phyloP scores from a whole-genome alignment of 2,113 vertebrate genomes.

The Trichomycterus rosablanca region DNA sequence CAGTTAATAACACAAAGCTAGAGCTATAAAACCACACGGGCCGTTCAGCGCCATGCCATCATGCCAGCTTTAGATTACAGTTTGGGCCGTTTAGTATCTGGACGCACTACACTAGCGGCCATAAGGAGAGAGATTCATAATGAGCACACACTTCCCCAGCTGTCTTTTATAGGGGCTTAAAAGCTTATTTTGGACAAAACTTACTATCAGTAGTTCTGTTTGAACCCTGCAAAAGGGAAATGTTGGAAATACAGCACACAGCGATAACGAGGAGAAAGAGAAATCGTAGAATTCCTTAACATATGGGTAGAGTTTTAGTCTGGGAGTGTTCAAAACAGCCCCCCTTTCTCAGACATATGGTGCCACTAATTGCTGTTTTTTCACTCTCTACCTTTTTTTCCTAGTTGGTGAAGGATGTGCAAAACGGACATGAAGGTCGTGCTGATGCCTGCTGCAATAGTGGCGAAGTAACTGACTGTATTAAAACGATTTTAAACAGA shows the following conservation, averaged over 20 bases:
- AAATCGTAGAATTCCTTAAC: slow-evolving; percentile 62
- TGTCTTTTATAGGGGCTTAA: neutral
- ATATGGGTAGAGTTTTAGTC: slow-evolving; percentile 67
- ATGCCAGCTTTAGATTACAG: neutral
- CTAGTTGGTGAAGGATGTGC: slow-evolving; percentile 49
- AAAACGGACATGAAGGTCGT: neutral
- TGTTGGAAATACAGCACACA: slow-evolving; percentile 42
- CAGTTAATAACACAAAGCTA: too few relatives aligned
- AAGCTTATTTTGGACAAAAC: neutral
- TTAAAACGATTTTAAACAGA: too few relatives aligned
- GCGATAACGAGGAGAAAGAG: slow-evolving; percentile 62
- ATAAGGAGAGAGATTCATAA: neutral
- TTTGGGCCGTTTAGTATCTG: neutral
- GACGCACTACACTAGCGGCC: neutral
- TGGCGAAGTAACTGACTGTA: too few relatives aligned
- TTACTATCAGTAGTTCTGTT: slow-evolving; percentile 2
- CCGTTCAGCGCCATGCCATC: too few relatives aligned
- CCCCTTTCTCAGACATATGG: slow-evolving; percentile 67
- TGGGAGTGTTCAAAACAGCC: slow-evolving; percentile 65
- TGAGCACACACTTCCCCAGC: neutral
- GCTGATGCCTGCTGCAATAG: neutral
- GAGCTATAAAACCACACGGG: too few relatives aligned
- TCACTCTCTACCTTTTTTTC: neutral
- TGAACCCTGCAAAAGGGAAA: slow-evolving; percentile 40
- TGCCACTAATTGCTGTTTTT: slow-evolving; percentile 70